Evolutionary conservation across 2,113 vertebrate species (phyloP), one percentile per base, ranked within the genome.

Genomic region (Notothenia rossii): DNA sequence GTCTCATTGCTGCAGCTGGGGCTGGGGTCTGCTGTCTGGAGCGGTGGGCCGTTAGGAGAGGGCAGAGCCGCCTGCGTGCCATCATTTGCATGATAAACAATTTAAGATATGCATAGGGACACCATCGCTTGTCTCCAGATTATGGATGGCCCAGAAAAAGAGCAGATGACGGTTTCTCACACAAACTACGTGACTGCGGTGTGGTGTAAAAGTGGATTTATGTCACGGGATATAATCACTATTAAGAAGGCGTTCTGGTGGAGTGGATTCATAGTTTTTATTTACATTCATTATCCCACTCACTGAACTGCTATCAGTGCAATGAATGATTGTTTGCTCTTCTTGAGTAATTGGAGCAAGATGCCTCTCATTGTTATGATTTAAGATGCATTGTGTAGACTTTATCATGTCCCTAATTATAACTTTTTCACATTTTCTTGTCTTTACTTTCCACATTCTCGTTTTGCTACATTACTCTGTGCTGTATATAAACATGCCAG

Each of bases 51-150:
- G 84, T 91, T 91, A 90, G 87, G 55, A 53, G 77, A 91, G 91
- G 88, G 86, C 86, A 87, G 84, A 86, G 87, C 89, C 83, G 91
- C 88, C 88, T 91, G 92, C 64, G 68, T 78, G 77, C 88, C 75
- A 48, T 93, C 90, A 95, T 94, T 95, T 94, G 94, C 94, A 95
- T 95, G 94, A 95, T 95, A 95, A 95, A 94, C 91, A 94, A 92
- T 92, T 92, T 94, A 95, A 94, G 93, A 94, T 94, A 94, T 94
- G 93, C 94, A 95, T 78, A 89, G 91, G 84, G 92, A 90, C 93
- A 89, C 84, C 82, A 46, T 55, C 68, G 91, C 90, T 94, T 92
- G 92, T 94, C 92, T 90, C 80, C 91, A 91, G 89, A 94, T 93
- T 93, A 89, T 83, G 84, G 90, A 92, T 92, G 86, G 87, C 93